Conservation (phyloP, 2,888 invertebrate genomes). For the Amphipyra tragopoginis region DNA sequence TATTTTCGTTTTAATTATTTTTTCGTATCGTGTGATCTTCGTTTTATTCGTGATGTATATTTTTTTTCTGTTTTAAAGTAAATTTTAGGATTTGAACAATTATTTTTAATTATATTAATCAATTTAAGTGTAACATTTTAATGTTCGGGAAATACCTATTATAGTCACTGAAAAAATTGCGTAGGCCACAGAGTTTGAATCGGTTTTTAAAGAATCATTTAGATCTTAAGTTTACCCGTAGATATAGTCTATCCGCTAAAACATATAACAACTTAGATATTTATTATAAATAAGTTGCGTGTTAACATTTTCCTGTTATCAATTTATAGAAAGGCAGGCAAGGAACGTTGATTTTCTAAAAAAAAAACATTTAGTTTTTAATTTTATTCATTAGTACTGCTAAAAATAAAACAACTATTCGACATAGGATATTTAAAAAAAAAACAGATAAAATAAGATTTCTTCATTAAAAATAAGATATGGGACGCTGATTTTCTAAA, state of each 20-base stretch:
- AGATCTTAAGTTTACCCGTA: too few species aligned
- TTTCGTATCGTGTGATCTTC: conserved; percentile 29
- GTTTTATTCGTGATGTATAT: conserved; percentile 28
- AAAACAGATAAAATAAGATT: too few species aligned
- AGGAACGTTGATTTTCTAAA: conserved; percentile 19
- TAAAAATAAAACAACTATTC: too few species aligned
- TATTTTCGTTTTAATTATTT: conserved; percentile 25
- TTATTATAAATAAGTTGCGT: too few species aligned
- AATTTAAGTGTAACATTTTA: conserved; percentile 6
- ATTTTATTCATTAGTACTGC: too few species aligned
- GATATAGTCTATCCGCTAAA: too few species aligned
- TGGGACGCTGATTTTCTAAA: neutral
- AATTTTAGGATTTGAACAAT: conserved; percentile 5
- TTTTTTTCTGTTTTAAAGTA: conserved; percentile 12
- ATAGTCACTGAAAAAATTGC: neutral
- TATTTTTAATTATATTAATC: conserved; percentile 17
- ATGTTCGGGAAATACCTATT: neutral
- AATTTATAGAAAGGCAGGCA: neutral
- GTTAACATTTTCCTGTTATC: neutral
- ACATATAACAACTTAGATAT: too few species aligned
- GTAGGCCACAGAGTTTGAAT: too few species aligned
- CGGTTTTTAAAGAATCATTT: too few species aligned
- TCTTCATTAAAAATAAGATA: neutral
- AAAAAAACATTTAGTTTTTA: conserved; percentile 8
- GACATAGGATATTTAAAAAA: too few species aligned